Base-by-base conservation (phyloP, 2,797 vertebrate genomes). In the Amphiprion clarkii region DNA sequence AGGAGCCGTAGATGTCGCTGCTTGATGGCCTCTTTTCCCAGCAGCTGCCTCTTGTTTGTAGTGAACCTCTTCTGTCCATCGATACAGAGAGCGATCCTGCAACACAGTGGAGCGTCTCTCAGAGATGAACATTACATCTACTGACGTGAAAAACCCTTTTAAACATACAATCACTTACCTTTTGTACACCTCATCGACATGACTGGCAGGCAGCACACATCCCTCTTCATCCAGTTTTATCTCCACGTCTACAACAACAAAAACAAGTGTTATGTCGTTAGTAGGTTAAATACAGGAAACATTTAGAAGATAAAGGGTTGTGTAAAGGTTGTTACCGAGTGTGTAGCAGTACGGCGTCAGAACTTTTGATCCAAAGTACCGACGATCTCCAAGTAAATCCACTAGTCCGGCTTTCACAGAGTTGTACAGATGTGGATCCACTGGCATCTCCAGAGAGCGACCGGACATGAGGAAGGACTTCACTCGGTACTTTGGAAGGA, bases 141-240 rank as follows among this genome's bases (percentile, higher is more conserved):
- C 33, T n/a, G 23, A 9, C 1, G 54, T 6, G 0, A 1, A 46
- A 33, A 33, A 33, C 5, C 5, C 5, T 58, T 13, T 4, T 4
- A 19, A 48, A 27, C 2, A 58, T 5, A 4, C 55, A 36, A 60
- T 9, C 3, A 12, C 36, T 90, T 92, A 98, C 98, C 97, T 96
- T 88, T 90, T 96, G 62, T 92, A 83, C 3, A 96, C 88, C 0
- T 97, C 95, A 27, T 97, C 95, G 21, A 56, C 16, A 0, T 91
- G 82, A 44, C 88, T 88, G 19, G 92, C 95, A 13, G 96, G 96
- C 68, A 99, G 81, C 14, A 98, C 95, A 69, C 93, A 96, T 76
- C 97, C 97, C 19, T 96, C 95, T 91, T 96, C 94, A 67, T 99
- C 96, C 54, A 99, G 88, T 88, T 98, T 99, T 82, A 99, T 96